Evolutionary conservation across 2,113 vertebrate genomes (phyloP).

Genomic region (Bos javanicus): DNA sequence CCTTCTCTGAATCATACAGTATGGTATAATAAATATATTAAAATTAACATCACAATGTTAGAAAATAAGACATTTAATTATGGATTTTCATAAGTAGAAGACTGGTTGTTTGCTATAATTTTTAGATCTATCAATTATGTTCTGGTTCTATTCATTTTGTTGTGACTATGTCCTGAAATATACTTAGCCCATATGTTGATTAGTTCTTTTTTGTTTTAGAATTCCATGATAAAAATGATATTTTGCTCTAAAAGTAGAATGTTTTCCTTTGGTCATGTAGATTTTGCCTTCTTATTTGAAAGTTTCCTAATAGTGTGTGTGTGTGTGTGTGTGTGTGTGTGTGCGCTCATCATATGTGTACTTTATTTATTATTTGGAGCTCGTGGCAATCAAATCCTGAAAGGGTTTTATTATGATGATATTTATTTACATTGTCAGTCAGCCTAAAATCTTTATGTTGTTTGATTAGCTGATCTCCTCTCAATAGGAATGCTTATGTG

Average conservation of each 20-base stretch:
- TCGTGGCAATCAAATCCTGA: not conserved
- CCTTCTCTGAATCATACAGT: not conserved
- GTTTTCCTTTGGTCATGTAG: not conserved
- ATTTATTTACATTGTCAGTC: not conserved
- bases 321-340: not conserved
- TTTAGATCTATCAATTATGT: not conserved
- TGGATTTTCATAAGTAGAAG: not conserved
- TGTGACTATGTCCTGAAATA: not conserved
- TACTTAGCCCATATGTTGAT: not conserved
- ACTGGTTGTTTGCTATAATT: not conserved
- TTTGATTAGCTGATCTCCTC: not conserved
- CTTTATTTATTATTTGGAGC: not conserved
- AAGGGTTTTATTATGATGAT: not conserved
- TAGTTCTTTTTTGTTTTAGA: not conserved
- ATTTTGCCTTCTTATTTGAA: not conserved
- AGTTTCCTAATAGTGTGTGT: not conserved
- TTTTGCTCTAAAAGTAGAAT: not conserved
- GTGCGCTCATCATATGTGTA: not conserved
- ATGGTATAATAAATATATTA: not conserved
- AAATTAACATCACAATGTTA: not conserved
- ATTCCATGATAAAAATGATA: not conserved
- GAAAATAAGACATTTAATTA: not conserved
- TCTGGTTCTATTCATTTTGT: not conserved
- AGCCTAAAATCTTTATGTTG: not conserved
- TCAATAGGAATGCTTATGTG: not conserved